Evolutionary conservation across 2,113 vertebrate species (phyloP), one percentile per base, ranked within the genome.

Genomic region (Casuarius casuarius): DNA sequence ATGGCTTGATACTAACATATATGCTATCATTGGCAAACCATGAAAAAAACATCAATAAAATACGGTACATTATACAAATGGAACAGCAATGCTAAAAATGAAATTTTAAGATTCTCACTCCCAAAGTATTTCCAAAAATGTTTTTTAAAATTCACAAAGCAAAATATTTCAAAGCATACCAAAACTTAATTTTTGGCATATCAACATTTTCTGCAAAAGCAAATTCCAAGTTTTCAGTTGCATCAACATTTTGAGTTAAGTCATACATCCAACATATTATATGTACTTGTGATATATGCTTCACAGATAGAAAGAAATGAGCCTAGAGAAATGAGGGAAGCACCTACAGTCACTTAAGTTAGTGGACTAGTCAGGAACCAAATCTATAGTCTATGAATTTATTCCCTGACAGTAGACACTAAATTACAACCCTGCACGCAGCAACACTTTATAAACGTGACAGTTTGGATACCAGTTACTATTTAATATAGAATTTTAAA

Each of bases 401-500:
- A 87, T 84, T 88, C 74, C 94, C 85, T 92, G 67, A 62, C 62
- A 63, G 81, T 0, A 94, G 87, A 62, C 66, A 65, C 44, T 94
- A 90, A 92, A 95, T 93, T 89, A 95, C 85, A 72, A 18, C 44
- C 48, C 52, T 35, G 62, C 58, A 33, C 14, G 44, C 42, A 51
- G 83, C 63, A 91, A 84, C 52, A 56, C 74, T 82, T 91, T 0
- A 0, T 79, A 76, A 92, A 75, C 49, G 54, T 70, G 92, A 94
- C 84, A 87, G 35, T 21, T 62, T 73, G 78, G 48, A 84, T 92
- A 80, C 68, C 2, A 3, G 29, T 75, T 87, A 56, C 84, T 92
- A 89, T 85, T 96, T 94, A 94, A 91, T 77, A 70, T 2, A 67
- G 5, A 58, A 85, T 78, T 89, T 94, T 52, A 87, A 92, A 92